Evolutionary conservation across 2,113 vertebrate species (phyloP), one percentile per base, ranked within the genome.

Genomic region (Ochotona curzoniae): DNA sequence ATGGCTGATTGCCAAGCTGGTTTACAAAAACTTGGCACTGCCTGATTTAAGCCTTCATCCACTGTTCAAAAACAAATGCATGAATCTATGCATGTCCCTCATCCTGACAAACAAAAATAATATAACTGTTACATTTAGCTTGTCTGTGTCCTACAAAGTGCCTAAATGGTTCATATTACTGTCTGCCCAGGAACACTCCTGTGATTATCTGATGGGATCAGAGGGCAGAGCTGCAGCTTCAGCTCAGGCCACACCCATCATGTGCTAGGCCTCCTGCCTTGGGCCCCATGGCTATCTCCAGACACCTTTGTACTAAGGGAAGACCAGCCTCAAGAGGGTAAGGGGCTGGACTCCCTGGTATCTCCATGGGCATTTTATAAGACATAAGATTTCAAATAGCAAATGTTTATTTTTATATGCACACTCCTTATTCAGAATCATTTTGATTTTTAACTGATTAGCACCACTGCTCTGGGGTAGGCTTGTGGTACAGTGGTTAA

Each of bases 81-180:
- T 18, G 67, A 18, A 60, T 79, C 67, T 81, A 25, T 25, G 17
- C 76, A 57, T 60, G 17, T 51, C 76, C 38, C 84, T 26, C 63
- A 86, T 80, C 17, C 26, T 49, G 86, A 66, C 25, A 75, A 28
- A 21, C 67, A 82, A 90, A 95, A 75, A 81, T 63, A 87, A 70
- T 47, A 79, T 20, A 67, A 21, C 47, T 25, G 25, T 61, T 74
- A 66, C 47, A 79, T 57, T 87, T 21, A 90, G 30, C 67, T 47
- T 88, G 44, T 20, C 61, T 14, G 11, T 83, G 89, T 23, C 23
- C 21, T 54, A 63, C 71, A 80, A 75, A 64, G 11, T 71, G 26
- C 35, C 83, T 18, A 85, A 61, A 28, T 32, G 63, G 28, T 30
- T 13, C 49, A 47, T 20, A 54, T 75, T 75, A 79, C 47, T 70